Evolutionary conservation across 2,888 invertebrate genomes (phyloP).

Genomic region (Parthenolecanium corni): DNA sequence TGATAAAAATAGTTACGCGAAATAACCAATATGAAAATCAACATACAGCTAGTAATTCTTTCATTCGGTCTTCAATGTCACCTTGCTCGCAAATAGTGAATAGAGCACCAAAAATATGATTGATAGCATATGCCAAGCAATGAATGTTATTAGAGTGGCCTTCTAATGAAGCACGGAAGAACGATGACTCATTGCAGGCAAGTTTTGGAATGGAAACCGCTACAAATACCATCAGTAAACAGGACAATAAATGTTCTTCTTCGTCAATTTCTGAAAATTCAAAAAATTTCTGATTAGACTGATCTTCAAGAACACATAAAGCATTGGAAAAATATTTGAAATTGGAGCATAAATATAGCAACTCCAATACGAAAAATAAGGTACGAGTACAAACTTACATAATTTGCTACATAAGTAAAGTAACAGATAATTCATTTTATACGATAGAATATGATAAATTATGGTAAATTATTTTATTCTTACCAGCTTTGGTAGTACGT

Average conservation of each 20-base stretch:
- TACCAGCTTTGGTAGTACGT: slow-evolving; percentile 62
- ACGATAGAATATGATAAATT: background rate
- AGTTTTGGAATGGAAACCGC: slow-evolving; percentile 94
- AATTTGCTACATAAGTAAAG: too few species aligned
- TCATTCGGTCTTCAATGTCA: slow-evolving; percentile 94
- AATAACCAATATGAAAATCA: background rate
- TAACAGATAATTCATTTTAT: background rate
- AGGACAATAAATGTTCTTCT: slow-evolving; percentile 86
- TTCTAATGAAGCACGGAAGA: slow-evolving; percentile 73
- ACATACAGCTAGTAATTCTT: slow-evolving; percentile 67
- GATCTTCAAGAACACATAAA: too few species aligned
- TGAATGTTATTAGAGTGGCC: slow-evolving; percentile 99
- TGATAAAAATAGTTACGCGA: background rate
- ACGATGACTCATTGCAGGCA: slow-evolving; percentile 78
- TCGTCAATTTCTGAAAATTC: slow-evolving; percentile 56
- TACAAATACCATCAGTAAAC: slow-evolving; percentile 95
- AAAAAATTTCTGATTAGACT: too few species aligned
- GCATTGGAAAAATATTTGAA: background rate
- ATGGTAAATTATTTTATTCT: too few species aligned
- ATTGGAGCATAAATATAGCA: background rate
- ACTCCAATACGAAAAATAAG: too few species aligned
- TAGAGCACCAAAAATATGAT: slow-evolving; percentile 88
- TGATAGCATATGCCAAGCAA: slow-evolving; percentile 92
- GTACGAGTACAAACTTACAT: too few species aligned
- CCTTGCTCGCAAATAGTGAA: slow-evolving; percentile 93